These are phyloP conservation scores for Crotophaga sulcirostris DNA, from an alignment of 2,113 vertebrate species.

Conservation along the genomic window DNA sequence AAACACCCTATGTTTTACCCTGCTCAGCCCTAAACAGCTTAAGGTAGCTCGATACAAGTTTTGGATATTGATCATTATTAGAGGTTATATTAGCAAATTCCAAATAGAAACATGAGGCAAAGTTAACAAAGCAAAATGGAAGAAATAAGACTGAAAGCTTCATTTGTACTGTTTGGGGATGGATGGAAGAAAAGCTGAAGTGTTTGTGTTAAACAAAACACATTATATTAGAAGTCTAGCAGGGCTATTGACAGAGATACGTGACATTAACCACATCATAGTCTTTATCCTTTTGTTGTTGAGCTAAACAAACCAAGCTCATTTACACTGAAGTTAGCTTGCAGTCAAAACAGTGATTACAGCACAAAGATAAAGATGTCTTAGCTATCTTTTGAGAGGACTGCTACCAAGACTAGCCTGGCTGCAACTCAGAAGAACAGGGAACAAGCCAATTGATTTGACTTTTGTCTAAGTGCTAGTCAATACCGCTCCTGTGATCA, in stretches of 20 bases:
- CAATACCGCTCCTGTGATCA: not conserved
- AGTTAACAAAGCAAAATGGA: not conserved
- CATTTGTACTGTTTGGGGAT: not conserved
- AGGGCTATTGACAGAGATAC: not conserved
- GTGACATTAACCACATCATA: not conserved
- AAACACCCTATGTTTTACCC: not conserved
- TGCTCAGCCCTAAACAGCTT: not conserved
- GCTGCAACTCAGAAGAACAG: not conserved
- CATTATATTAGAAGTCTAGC: not conserved
- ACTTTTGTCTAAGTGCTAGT: not conserved
- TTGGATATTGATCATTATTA: not conserved
- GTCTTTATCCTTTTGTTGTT: not conserved
- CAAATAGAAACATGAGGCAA: not conserved
- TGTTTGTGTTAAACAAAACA: not conserved
- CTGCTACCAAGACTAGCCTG: not conserved
- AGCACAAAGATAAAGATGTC: not conserved
- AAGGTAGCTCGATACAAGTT: not conserved
- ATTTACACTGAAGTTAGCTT: not conserved
- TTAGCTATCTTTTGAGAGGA: not conserved
- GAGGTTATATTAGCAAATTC: not conserved
- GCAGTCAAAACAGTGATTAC: not conserved
- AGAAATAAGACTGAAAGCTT: not conserved
- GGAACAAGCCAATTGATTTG: not conserved
- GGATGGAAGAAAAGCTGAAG: not conserved
- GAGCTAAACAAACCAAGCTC: not conserved